These are phyloP conservation scores for Alca torda DNA, from an alignment of 2,797 vertebrate genomes.

Conservation along the genomic window DNA sequence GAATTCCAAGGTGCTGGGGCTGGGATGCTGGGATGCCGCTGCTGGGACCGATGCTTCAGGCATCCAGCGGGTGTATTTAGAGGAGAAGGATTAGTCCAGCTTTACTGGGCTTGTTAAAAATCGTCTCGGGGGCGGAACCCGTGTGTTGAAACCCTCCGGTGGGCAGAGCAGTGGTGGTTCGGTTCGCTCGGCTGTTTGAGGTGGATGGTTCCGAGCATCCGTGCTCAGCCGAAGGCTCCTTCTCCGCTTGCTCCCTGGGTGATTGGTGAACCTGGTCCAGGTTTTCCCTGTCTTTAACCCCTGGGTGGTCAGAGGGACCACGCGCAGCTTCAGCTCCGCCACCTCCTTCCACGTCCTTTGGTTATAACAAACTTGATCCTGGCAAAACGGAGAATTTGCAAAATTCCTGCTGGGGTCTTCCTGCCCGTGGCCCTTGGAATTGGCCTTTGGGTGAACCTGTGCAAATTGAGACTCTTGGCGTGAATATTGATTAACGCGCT, in stretches of 20 bases:
- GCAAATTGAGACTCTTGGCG: not conserved
- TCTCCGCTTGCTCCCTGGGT: not conserved
- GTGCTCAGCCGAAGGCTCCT: not conserved
- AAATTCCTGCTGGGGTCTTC: not conserved
- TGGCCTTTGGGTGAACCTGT: not conserved
- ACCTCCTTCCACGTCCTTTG: not conserved
- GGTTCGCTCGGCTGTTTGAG: too few relatives aligned
- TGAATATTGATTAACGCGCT: fast-evolving
- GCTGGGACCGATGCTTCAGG: not conserved
- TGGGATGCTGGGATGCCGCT: not conserved
- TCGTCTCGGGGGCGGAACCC: fast-evolving
- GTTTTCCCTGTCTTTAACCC: not conserved
- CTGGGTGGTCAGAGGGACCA: not conserved
- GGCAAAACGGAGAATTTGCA: not conserved
- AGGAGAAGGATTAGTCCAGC: not conserved
- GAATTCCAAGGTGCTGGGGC: not conserved
- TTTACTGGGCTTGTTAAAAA: too few relatives aligned
- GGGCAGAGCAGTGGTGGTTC: fast-evolving
- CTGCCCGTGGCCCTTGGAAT: fast-evolving
- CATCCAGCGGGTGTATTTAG: not conserved
- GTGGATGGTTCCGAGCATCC: fast-evolving
- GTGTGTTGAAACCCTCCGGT: fast-evolving
- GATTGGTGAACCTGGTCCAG: not conserved
- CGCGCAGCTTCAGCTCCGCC: not conserved
- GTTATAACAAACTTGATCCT: not conserved